phyloP scores from a whole-genome alignment of 2,797 vertebrate genomes.

The Anomalospiza imberbis region DNA sequence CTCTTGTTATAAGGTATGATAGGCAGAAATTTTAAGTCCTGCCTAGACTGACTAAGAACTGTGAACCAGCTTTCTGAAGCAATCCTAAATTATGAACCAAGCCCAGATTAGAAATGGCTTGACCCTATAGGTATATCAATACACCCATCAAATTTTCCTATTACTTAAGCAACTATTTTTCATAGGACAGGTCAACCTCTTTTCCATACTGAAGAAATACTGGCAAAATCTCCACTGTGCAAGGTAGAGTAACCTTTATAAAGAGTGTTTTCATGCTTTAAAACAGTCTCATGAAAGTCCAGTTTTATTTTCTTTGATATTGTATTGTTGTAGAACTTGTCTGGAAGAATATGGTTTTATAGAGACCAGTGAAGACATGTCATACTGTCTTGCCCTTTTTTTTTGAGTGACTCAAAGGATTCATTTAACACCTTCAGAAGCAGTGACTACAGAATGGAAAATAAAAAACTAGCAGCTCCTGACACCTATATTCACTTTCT shows the following conservation, averaged over 20 bases:
- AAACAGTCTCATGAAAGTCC: background rate
- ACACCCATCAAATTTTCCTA: background rate
- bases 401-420: background rate
- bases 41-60: background rate
- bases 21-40: background rate
- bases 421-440: background rate
- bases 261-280: background rate
- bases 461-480: background rate
- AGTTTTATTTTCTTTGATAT: background rate
- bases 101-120: background rate
- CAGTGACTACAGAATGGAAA: background rate
- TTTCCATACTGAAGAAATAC: background rate
- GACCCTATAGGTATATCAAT: background rate
- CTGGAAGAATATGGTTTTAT: background rate
- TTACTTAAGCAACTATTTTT: background rate
- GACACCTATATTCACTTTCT: background rate
- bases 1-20: background rate
- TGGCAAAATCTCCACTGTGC: background rate
- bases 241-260: background rate
- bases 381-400: background rate
- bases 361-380: background rate
- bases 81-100: background rate
- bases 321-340: background rate
- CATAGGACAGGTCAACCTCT: background rate
- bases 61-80: background rate